Percentiles rank a stretch among this genome's conserved stretches.
Evolutionary conservation across 2,113 vertebrate species (phyloP).

Genomic region (Corythaeola cristata): DNA sequence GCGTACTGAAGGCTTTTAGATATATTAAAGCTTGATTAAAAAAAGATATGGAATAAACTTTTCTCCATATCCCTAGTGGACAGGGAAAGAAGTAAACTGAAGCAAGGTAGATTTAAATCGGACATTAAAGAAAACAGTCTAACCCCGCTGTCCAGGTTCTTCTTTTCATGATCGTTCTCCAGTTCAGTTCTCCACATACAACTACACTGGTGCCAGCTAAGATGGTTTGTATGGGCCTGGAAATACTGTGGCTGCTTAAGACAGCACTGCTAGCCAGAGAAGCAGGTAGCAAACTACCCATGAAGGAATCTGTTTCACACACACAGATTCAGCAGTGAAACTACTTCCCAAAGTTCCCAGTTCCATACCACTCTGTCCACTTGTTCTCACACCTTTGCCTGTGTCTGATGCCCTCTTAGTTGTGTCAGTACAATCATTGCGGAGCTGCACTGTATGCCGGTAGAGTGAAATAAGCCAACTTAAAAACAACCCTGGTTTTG

Average conservation of each 20-base stretch:
- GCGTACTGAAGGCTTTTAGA: constrained; percentile 23
- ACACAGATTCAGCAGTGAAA: neutral
- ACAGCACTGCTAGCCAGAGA: neutral
- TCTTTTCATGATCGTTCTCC: neutral
- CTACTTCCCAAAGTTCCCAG: fast-evolving
- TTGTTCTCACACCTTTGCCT: neutral
- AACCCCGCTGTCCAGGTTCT: neutral
- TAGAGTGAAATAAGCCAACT: neutral
- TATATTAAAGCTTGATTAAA: constrained; percentile 21
- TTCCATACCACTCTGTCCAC: neutral
- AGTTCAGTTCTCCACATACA: neutral
- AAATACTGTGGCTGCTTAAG: neutral
- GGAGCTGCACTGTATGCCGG: neutral
- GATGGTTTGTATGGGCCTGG: neutral
- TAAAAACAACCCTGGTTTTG: neutral
- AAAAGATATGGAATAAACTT: constrained; percentile 33
- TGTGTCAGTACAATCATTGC: neutral
- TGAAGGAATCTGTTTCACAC: neutral
- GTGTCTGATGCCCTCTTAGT: neutral
- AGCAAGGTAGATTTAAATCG: constrained; percentile 12
- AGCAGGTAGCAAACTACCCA: neutral
- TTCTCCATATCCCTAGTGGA: neutral
- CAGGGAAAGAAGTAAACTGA: neutral
- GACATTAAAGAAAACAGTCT: neutral
- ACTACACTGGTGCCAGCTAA: neutral